A percentile compares a stretch with the other conserved stretches of the same genome.
Conservation (phyloP, 2,888 invertebrate species). For the Antheraea yamamai region DNA sequence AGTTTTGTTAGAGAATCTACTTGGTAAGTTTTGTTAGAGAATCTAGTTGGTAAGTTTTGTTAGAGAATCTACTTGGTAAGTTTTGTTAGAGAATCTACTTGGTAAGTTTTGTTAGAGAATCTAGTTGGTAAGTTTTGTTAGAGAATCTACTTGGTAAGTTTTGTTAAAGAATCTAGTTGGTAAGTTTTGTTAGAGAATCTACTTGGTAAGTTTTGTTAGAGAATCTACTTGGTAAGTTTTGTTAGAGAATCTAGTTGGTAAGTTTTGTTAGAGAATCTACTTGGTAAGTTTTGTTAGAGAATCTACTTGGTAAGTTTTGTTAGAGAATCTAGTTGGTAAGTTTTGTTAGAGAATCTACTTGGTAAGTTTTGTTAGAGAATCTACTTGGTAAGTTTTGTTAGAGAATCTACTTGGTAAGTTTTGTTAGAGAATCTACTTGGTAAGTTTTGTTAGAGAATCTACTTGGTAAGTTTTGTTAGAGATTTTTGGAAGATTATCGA, state of each 20-base stretch:
- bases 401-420: constrained; percentile 27
- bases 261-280: no score
- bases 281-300: constrained; percentile 25
- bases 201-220: constrained; percentile 25
- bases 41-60: no score
- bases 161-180: not conserved
- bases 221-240: constrained; percentile 26
- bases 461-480: constrained; percentile 25
- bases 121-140: constrained; percentile 25
- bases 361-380: constrained; percentile 26
- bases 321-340: no score
- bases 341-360: no score
- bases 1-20: no score
- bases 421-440: not conserved
- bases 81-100: not conserved
- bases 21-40: constrained; percentile 25
- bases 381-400: constrained; percentile 25
- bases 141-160: constrained; percentile 27
- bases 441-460: constrained; percentile 26
- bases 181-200: no score
- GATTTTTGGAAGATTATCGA: not conserved
- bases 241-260: no score
- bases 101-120: constrained; percentile 26
- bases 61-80: constrained; percentile 31
- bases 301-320: constrained; percentile 26